These are phyloP conservation scores for Phallusia fumigata DNA, from an alignment of 23 tunicate genomes.

Conservation along the genomic window DNA sequence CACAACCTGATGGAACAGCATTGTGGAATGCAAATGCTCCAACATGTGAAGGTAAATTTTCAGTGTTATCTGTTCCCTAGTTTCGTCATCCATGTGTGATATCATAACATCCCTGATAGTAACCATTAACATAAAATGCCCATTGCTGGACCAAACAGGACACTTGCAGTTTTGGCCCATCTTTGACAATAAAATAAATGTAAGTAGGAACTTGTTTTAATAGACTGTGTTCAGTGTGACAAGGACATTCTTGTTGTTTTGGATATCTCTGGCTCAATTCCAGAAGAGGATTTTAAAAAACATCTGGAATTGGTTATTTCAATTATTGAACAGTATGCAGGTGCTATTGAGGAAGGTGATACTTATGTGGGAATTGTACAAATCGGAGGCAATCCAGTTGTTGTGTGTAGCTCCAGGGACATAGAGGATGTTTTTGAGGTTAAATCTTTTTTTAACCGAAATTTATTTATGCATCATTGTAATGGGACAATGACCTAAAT, in stretches of 20 bases:
- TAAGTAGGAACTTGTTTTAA: background rate
- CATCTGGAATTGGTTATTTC: background rate
- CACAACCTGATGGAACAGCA: background rate
- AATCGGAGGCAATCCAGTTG: background rate
- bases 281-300: background rate
- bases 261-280: background rate
- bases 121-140: too few relatives aligned
- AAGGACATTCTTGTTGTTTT: background rate
- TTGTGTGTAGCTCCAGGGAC: background rate
- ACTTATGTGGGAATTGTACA: background rate
- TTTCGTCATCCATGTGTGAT: too few relatives aligned
- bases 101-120: too few relatives aligned
- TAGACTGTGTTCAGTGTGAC: background rate
- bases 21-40: background rate
- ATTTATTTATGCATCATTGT: too few relatives aligned
- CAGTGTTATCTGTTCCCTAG: too few relatives aligned
- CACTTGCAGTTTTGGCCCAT: too few relatives aligned
- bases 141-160: too few relatives aligned
- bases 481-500: too few relatives aligned
- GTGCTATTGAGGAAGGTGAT: conserved; percentile 3
- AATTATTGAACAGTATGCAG: background rate
- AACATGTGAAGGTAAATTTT: background rate
- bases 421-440: background rate
- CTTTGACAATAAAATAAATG: background rate
- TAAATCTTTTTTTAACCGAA: background rate